phyloP scores from a whole-genome alignment of 2,797 vertebrate species.

The Pseudochirops cupreus region DNA sequence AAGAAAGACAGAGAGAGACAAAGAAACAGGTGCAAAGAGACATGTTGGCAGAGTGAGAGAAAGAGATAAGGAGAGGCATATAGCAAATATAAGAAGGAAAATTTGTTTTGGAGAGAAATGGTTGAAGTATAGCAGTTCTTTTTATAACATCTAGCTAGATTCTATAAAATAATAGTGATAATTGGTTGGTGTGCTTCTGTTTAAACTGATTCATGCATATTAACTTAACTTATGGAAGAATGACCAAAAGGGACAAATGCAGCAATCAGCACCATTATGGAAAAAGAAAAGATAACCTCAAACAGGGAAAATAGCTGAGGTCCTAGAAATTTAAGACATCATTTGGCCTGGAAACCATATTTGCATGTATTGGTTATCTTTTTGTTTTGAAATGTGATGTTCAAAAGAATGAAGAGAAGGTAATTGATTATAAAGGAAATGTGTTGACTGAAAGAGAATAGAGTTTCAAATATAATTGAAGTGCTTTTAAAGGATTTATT shows the following conservation, averaged over 20 bases:
- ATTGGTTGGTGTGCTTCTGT: slow-evolving; percentile 5
- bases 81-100: not conserved
- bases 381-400: slow-evolving; percentile 48
- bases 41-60: not conserved
- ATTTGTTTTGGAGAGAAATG: not conserved
- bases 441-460: slow-evolving; percentile 59
- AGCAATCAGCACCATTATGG: not conserved
- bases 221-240: slow-evolving; percentile 9
- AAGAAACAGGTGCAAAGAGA: not conserved
- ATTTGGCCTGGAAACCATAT: slow-evolving; percentile 42
- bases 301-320: not conserved
- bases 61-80: not conserved
- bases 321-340: not conserved
- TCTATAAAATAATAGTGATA: not conserved
- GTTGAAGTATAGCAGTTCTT: not conserved
- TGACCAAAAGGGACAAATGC: slow-evolving; percentile 3
- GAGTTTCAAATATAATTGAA: slow-evolving; percentile 66
- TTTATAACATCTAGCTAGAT: slow-evolving; percentile 11
- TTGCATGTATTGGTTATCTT: slow-evolving; percentile 27
- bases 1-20: not conserved
- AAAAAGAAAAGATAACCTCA: slow-evolving; percentile 17
- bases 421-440: slow-evolving; percentile 70
- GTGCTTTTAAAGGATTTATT: slow-evolving; percentile 67
- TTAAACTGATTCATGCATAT: slow-evolving; percentile 20
- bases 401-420: slow-evolving; percentile 45